A percentile compares a stretch with the other conserved stretches of the same genome.
phyloP scores from a whole-genome alignment of 2,797 vertebrate species.

The Odontamblyopus lacepedii region DNA sequence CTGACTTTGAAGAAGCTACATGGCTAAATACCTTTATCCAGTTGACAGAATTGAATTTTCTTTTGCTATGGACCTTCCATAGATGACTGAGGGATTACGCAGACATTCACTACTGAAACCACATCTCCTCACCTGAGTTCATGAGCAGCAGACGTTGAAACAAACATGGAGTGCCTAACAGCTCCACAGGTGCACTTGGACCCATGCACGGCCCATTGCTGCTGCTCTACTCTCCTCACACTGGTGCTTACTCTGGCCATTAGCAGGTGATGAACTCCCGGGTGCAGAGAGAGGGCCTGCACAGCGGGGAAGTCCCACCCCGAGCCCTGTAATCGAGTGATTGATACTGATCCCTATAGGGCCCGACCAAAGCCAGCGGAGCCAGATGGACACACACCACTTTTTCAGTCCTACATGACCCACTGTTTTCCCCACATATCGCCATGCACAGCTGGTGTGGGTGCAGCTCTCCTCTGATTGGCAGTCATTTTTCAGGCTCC shows the following conservation, averaged over 20 bases:
- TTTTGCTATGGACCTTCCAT: too few relatives aligned
- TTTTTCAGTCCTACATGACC: constrained; percentile 16
- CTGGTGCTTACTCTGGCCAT: constrained; percentile 35
- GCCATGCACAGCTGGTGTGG: constrained; percentile 38
- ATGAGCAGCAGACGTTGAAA: not conserved
- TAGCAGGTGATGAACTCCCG: constrained; percentile 46
- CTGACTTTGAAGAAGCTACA: too few relatives aligned
- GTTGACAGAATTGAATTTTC: too few relatives aligned
- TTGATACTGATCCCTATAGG: constrained; percentile 34
- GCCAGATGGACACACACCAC: constrained; percentile 19
- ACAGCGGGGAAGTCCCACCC: not conserved
- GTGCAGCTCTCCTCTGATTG: constrained; percentile 44
- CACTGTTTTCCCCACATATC: constrained; percentile 7
- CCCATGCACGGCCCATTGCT: constrained; percentile 16
- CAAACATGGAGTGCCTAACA: not conserved
- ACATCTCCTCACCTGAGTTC: not conserved
- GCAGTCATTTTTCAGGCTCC: constrained; percentile 53
- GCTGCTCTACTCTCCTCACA: constrained; percentile 10
- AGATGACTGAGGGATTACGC: too few relatives aligned
- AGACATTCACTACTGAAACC: not conserved
- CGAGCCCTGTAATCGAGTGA: constrained; percentile 12
- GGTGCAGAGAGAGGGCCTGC: constrained; percentile 12
- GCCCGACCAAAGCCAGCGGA: constrained; percentile 10
- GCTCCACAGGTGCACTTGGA: constrained; percentile 33
- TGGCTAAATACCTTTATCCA: too few relatives aligned